Base-by-base conservation (phyloP, 2,797 vertebrate genomes). In the Danio aesculapii region DNA sequence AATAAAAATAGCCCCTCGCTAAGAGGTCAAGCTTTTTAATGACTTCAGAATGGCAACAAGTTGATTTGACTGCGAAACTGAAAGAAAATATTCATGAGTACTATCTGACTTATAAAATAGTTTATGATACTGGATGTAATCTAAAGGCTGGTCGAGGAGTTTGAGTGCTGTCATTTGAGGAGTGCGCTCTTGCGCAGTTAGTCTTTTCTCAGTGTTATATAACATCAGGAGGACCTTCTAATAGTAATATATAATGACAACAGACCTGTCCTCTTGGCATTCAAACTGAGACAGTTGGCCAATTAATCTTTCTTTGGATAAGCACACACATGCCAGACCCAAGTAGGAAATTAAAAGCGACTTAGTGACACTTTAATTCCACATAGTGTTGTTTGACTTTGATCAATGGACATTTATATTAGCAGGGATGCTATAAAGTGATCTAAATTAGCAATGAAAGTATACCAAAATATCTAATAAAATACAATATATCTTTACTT, bases 1-100 rank as follows among this genome's bases (percentile, higher is more conserved):
- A 91, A 92, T 90, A 91, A 91, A 95, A 95, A 95, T 95, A 95
- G 92, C 70, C 85, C 62, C 61, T 57, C 19, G 71, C 71, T 11
- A 59, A 59, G 71, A 8, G 1, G 71, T 21, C 71, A 59, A 73
- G 55, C 55, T 73, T 73, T 71, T 73, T 47, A 47, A 59, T 6
- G 8, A 49, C 55, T 61, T 47, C 12, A 57, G 55, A 73, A 59
- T 30, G 19, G 17, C 4, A 19, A 59, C 12, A 30, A 30, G 55
- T 73, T 21, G 17, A 73, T 55, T 19, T 14, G 41, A 10, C 0
- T 21, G 1, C 41, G 16, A 73, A 73, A 46, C 4, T 47, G 5
- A 61, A 47, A 47, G 8, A 47, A 59, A 30, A 30, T 0, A 55
- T 4, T 47, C 21, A 46, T 47, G 19, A 30, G 21, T 47, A 30